Evolutionary conservation across 2,888 invertebrate species (phyloP), one percentile per base, ranked within the genome.

Genomic region (Clostera curtula): DNA sequence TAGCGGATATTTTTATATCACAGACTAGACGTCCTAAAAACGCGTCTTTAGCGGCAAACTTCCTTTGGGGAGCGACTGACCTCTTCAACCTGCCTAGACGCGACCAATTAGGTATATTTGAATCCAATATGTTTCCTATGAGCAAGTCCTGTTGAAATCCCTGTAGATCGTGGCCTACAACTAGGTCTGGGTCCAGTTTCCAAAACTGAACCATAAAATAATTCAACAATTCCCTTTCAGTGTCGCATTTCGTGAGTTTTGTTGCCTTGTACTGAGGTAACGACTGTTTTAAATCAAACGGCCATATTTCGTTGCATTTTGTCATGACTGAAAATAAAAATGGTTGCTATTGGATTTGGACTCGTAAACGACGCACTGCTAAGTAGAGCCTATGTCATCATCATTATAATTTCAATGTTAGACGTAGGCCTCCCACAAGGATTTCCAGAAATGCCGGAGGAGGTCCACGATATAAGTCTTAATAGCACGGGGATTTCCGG

Each of bases 81-180:
- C 96, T 86, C 49, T 91, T 93, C 2, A 99, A 73, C 19, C 96
- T 88, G 1, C 98, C 95, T 23, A 98, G 79, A 38, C 95, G 88
- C 7, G 96, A 96, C 95, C 97, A 98, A 51, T 93, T 91, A 0
- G 91, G 89, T 25, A 96, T 90, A 60, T 93, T 93, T 3, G 88
- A 54, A 11, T 87, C 85, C 5, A 88, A 76, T 34, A 97, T 88
- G 37, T 97, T 91, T 31, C 95, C 92, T 22, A 96, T 89, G n/a
- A 99, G 85, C 2, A 97, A 85, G 50, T 96, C 94, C 31, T 98
- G 87, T 56, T 97, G 96, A 67, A 93, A 97, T 14, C 93, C 93
- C 53, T 91, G 88, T 20, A 96, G 83, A 66, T 99, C 98, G 57
- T 98, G 96, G 0, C 98, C 98, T 2, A 98, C 90, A 19, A 99